Base-by-base conservation (phyloP, 2,888 invertebrate genomes). In the Habroteleia sp. region DNA sequence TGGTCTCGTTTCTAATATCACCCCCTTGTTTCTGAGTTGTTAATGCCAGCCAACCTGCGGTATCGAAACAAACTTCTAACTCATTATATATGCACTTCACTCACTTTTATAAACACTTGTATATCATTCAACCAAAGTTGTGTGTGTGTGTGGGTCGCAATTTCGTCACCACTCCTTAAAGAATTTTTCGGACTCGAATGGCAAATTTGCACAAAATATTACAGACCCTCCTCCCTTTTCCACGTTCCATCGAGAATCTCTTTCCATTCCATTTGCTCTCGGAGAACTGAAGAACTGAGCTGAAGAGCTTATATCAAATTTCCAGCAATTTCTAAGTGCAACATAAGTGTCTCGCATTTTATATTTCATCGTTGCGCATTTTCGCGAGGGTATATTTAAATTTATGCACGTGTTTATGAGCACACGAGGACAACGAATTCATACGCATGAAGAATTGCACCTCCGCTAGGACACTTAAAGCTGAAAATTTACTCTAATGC, bases 401-500 rank as follows among this genome's bases (percentile, higher is more conserved):
- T 69, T 69, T 52, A 60, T 52, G 60, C 37, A 39, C 29, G 69
- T 60, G 69, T 60, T 60, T 69, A 69, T 50, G 68, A 52, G 39
- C n/a, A 35, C 8, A 29, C 68, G 50, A 69, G 52, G 60, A 60
- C 68, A 60, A n/a, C n/a, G n/a, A n/a, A n/a, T n/a, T n/a, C n/a
- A n/a, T n/a, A n/a, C n/a, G n/a, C 68, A 52, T 60, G 60, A 69
- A 50, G 58, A 58, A 69, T 48, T 60, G 44, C 29, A 10, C 27
- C 27, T 50, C 31, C 41, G 13, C 13, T 41, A 52, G 35, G 58
- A 58, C 60, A 60, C 52, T 69, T 60, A 60, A 60, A 60, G 50
- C 44, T 52, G 44, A 60, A 60, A 44, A 69, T 69, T 60, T 69
- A 69, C 60, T 52, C 60, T 60, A 69, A 69, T 69, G 52, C 39